A percentile compares a stretch with the other conserved stretches of the same genome.
Conservation (phyloP, 2,113 vertebrate genomes). For the Willisornis vidua region DNA sequence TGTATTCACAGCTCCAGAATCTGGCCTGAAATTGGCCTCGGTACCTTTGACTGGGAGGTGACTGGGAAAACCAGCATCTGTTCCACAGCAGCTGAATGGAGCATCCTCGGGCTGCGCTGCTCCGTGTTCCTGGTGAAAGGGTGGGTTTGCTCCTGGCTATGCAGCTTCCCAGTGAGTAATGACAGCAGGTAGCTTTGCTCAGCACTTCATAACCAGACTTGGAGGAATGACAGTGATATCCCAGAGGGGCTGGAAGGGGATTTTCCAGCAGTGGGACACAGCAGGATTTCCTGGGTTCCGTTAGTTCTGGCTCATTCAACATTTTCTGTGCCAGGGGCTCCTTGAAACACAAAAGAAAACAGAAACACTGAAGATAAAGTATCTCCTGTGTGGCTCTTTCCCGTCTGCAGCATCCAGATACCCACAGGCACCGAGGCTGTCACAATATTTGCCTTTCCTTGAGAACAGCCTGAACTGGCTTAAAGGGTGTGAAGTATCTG, state of each 20-base stretch:
- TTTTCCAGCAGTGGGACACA: slow-evolving; percentile 21
- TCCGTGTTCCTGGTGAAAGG: rapidly evolving
- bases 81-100: not conserved
- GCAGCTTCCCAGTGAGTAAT: not conserved
- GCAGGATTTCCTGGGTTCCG: not conserved
- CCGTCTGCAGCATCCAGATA: not conserved
- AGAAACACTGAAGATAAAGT: not conserved
- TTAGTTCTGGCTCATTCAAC: slow-evolving; percentile 2
- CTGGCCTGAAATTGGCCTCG: not conserved
- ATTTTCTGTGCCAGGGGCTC: not conserved
- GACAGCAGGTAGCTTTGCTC: not conserved
- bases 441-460: not conserved
- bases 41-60: not conserved
- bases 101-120: not conserved
- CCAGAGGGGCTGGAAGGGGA: not conserved
- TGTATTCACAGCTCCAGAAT: not conserved
- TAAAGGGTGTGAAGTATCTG: not conserved
- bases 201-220: not conserved
- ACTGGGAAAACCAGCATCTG: not conserved
- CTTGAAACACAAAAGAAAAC: not conserved
- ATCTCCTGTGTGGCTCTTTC: not conserved
- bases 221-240: not conserved
- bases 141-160: not conserved
- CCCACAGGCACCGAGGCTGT: not conserved
- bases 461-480: not conserved